Percentiles rank a stretch among this genome's conserved stretches.
Conservation (phyloP, 2,888 invertebrate species). For the Dolichomitus sp. region DNA sequence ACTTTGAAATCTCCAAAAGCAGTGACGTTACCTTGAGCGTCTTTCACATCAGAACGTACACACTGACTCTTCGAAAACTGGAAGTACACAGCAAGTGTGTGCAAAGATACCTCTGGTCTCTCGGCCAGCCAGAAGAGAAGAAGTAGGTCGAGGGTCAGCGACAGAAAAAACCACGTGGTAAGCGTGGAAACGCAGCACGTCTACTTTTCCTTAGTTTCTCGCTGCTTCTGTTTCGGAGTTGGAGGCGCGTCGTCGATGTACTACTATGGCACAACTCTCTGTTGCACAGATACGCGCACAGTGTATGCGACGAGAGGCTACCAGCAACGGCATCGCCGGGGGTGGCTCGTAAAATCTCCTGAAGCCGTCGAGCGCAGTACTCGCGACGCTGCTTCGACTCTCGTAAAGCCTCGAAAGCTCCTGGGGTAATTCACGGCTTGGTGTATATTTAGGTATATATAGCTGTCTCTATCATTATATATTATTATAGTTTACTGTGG, state of each 20-base stretch:
- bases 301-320: constrained; percentile 52
- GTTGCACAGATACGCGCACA: constrained; percentile 5
- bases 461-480: constrained; percentile 47
- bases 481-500: constrained; percentile 28
- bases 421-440: constrained; percentile 60
- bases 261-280: constrained; percentile 46
- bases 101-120: constrained; percentile 25
- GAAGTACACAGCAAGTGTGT: constrained; percentile 27
- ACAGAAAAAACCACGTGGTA: constrained; percentile 39
- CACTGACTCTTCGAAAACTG: neutral
- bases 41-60: neutral
- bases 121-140: constrained; percentile 9
- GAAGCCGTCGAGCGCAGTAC: constrained; percentile 62
- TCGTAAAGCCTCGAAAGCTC: constrained; percentile 63
- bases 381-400: constrained; percentile 58
- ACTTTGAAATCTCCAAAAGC: neutral
- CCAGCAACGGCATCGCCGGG: constrained; percentile 39
- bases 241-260: constrained; percentile 35
- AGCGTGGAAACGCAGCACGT: constrained; percentile 39
- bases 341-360: constrained; percentile 61
- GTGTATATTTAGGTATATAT: constrained; percentile 29
- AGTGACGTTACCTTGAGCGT: neutral
- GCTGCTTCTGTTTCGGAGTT: constrained; percentile 8
- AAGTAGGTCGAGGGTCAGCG: constrained; percentile 57
- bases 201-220: constrained; percentile 8